phyloP scores from a whole-genome alignment of 2,888 invertebrate genomes.

The Busseola fusca region DNA sequence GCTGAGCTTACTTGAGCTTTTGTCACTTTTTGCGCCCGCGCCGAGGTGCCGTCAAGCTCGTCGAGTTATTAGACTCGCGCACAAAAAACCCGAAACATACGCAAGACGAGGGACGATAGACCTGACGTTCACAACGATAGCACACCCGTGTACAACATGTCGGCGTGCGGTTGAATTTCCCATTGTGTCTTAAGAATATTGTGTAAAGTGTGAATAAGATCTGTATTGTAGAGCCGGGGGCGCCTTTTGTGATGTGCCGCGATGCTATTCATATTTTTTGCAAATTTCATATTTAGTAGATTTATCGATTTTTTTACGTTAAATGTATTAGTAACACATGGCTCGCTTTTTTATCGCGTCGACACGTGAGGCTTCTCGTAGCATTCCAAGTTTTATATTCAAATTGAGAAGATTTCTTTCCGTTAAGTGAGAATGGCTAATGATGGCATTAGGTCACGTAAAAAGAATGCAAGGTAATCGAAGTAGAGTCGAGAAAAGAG shows the following conservation, averaged over 20 bases:
- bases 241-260: conserved; percentile 74
- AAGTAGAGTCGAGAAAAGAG: conserved; percentile 67
- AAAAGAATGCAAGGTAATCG: conserved; percentile 64
- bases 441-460: conserved; percentile 60
- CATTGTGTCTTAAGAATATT: conserved; percentile 79
- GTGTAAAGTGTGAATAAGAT: conserved; percentile 84
- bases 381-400: conserved; percentile 32
- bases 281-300: conserved; percentile 68
- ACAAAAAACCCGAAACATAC: conserved; percentile 83
- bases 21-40: conserved; percentile 88
- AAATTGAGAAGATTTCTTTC: conserved; percentile 39
- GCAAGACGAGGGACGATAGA: conserved; percentile 83
- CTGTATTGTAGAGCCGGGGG: conserved; percentile 72
- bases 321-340: conserved; percentile 57
- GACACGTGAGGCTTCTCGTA: conserved; percentile 41
- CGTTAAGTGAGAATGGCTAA: conserved; percentile 51
- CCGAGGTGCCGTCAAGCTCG: conserved; percentile 88
- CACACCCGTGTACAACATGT: conserved; percentile 79
- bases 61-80: conserved; percentile 84
- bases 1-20: conserved; percentile 77
- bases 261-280: conserved; percentile 69
- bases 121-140: conserved; percentile 78
- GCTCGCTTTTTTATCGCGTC: conserved; percentile 42
- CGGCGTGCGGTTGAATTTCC: conserved; percentile 82
- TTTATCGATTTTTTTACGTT: conserved; percentile 63